Base-by-base conservation (phyloP, 2,797 vertebrate genomes). In the Apodemus agrarius region DNA sequence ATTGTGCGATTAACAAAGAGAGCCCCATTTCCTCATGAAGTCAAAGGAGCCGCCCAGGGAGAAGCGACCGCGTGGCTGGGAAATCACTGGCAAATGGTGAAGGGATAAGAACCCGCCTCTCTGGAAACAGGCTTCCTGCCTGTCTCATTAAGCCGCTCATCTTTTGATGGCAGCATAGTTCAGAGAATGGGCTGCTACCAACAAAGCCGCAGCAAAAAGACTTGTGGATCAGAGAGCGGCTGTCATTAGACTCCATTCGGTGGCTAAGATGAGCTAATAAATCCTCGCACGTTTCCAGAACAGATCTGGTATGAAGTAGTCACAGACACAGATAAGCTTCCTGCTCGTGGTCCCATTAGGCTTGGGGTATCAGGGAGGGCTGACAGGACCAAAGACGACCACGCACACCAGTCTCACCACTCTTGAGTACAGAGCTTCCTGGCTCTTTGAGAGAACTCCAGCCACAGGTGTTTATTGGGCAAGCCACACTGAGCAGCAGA, bases 1-100 rank as follows among this genome's bases (percentile, higher is more conserved):
- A 94, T n/a, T 91, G 79, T 92, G 22, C 54, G 57, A 87, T 93
- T 92, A 96, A 93, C 90, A 93, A 92, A 86, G 91, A 96, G n/a
- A 96, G 21, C 43, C 29, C n/a, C n/a, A 43, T 96, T 96, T 84
- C 81, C 90, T 83, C 89, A 91, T 89, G 79, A 93, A 92, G 82
- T 93, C 79, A 76, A 83, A 90, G 80, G 59, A 82, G 78, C 87
- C 83, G 43, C 79, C 84, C 46, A 49, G 89, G 57, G 59, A 96
- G 92, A 93, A 37, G 49, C 29, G 82, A 74, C 86, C 78, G 19
- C 80, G 34, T 37, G 75, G 17, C 49, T 93, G 26, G 65, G 94
- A 91, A 90, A 91, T 94, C 93, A 86, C 43, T 89, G 78, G 90
- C 19, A 85, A 85, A 80, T 94, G 93, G 21, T 6, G 40, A 90